phyloP scores from a whole-genome alignment of 2,797 vertebrate genomes.

The Antrozous pallidus region DNA sequence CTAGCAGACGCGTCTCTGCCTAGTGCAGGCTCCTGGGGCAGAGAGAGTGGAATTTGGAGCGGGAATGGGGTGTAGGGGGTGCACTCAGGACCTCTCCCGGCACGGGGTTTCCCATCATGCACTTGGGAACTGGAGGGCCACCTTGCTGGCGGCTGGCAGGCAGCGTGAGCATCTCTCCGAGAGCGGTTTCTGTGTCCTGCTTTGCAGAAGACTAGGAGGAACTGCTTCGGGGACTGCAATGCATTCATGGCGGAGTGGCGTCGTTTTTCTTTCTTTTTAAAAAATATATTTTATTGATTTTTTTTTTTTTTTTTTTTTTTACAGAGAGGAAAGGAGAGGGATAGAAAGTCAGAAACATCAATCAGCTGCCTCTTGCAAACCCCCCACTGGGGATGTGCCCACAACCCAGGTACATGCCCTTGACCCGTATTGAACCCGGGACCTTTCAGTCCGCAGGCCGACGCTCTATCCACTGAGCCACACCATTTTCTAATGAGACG shows the following conservation, averaged over 20 bases:
- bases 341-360: no score
- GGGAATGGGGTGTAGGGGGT: rapidly evolving
- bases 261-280: no score
- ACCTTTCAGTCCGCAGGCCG: no score
- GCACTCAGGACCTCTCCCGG: background rate
- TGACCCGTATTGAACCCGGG: no score
- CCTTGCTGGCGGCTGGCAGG: background rate
- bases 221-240: rapidly evolving
- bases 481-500: background rate
- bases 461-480: no score
- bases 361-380: no score
- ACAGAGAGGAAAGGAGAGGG: no score
- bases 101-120: background rate
- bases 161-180: background rate
- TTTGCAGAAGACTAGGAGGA: no score
- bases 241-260: rapidly evolving
- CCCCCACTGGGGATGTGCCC: no score
- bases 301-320: no score
- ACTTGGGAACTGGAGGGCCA: background rate
- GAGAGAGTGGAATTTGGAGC: background rate
- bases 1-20: background rate
- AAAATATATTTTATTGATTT: no score
- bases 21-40: background rate
- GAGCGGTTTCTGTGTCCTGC: background rate
- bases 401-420: no score